These are phyloP conservation scores for Dipus sagitta DNA, from an alignment of 2,797 vertebrate species.

Conservation along the genomic window DNA sequence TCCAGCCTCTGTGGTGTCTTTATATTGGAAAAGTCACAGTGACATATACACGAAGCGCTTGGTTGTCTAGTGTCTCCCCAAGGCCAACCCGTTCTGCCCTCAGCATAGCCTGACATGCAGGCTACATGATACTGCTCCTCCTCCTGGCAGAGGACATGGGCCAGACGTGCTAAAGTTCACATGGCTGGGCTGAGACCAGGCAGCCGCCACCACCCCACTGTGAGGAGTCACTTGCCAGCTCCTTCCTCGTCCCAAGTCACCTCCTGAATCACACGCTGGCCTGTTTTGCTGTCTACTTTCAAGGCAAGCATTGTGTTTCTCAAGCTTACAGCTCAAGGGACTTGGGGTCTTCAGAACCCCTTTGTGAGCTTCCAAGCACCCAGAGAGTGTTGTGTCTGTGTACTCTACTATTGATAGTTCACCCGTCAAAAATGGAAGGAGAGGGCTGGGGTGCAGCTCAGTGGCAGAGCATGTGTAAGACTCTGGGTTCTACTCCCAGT, in stretches of 20 bases:
- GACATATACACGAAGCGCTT: accelerated
- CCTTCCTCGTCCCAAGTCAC: no score
- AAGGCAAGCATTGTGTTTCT: background rate
- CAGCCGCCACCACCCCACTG: accelerated
- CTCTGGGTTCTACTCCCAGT: no score
- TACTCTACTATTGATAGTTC: background rate
- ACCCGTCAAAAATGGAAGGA: background rate
- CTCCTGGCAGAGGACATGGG: background rate
- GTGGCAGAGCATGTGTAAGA: no score
- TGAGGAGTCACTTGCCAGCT: background rate
- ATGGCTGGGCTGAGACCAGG: background rate
- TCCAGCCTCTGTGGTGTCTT: no score
- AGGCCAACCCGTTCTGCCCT: accelerated
- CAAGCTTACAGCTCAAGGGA: background rate
- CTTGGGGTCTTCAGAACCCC: background rate
- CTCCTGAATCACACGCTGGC: background rate
- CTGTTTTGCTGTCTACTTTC: background rate
- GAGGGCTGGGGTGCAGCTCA: no score
- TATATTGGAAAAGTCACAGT: background rate
- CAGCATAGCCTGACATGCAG: background rate
- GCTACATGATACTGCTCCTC: background rate
- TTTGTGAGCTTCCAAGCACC: background rate
- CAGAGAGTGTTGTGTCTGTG: background rate
- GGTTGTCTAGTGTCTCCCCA: no score
- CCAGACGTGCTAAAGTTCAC: no score